Evolutionary conservation across 1,140 invertebrate species (phyloP), one percentile per base, ranked within the genome.

Genomic region (Nautilus pompilius): DNA sequence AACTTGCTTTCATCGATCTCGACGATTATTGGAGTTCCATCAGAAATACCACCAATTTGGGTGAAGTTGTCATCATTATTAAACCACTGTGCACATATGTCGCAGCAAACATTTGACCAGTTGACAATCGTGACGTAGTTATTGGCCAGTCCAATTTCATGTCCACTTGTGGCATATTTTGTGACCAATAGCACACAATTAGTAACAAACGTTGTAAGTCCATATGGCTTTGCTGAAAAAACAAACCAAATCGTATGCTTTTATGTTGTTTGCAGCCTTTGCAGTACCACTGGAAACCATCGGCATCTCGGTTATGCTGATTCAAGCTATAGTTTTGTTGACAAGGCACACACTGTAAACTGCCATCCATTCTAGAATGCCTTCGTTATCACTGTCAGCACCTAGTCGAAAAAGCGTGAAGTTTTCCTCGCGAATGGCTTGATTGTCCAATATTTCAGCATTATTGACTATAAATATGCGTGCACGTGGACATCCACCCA

Each of bases 1-100:
- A 56, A 70, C 36, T 60, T 56, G 10, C 36, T 59, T 60, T 70
- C 68, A 48, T 61, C 68, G 3, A 64, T 58, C 46, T 65, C 60
- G 8, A 66, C 65, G 17, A 62, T 45, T 22, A 49, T 48, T 2
- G 54, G 62, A 1, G 56, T 34, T 5, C 62, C 62, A 36, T 56
- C 41, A 22, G 46, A 53, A 3, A 62, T 17, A 5, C 65, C 60
- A 8, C 65, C 65, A 13, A 66, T 33, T 36, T 57, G 17, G 41
- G 13, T 15, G 20, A 28, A 34, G 32, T 62, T 22, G 17, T 60
- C 20, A 22, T 41, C 15, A 17, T 26, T 28, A 26, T 41, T n/a
- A n/a, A n/a, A n/a, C n/a, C n/a, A n/a, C 34, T 28, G n/a, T 17
- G 20, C 51, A 2, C n/a, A 17, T 17, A 55, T 45, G 33, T 62